Conservation (phyloP, 1,140 invertebrate species). For the Bombus sibiricus region DNA sequence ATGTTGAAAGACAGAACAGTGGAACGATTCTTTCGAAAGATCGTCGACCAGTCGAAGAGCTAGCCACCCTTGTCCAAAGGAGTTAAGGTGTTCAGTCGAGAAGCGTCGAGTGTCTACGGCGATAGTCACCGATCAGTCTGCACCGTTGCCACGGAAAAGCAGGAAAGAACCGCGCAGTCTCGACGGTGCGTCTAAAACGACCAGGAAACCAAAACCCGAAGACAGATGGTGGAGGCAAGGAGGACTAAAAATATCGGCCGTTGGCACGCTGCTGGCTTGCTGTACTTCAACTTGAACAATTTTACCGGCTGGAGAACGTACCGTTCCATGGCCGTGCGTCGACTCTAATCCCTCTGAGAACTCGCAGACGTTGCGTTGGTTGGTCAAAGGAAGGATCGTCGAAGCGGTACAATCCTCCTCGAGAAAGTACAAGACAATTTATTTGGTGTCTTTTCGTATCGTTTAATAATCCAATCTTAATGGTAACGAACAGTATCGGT, state of each 20-base stretch:
- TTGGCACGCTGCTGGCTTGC: constrained; percentile 36
- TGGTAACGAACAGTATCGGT: not conserved
- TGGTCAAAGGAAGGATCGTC: not conserved
- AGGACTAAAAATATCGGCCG: constrained; percentile 67
- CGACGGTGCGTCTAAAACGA: constrained; percentile 40
- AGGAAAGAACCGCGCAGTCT: constrained; percentile 29
- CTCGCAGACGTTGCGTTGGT: not conserved
- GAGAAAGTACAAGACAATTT: not conserved
- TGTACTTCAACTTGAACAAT: constrained; percentile 51
- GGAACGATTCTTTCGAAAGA: not conserved
- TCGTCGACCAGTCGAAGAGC: not conserved
- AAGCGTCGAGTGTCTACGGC: not conserved
- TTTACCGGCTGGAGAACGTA: constrained; percentile 58
- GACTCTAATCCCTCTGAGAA: constrained; percentile 38
- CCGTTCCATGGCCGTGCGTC: constrained; percentile 18
- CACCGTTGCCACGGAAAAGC: not conserved
- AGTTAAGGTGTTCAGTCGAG: not conserved
- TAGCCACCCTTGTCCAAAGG: not conserved
- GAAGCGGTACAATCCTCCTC: not conserved
- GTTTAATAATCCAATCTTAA: not conserved
- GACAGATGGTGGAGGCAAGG: constrained; percentile 60
- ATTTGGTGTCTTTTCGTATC: not conserved
- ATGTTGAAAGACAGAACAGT: not conserved
- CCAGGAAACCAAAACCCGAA: constrained; percentile 63
- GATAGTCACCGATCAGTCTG: constrained; percentile 10